Percentiles rank a stretch among this genome's conserved stretches.
These are phyloP conservation scores for Zapornia atra DNA, from an alignment of 2,113 vertebrate species.

Conservation along the genomic window DNA sequence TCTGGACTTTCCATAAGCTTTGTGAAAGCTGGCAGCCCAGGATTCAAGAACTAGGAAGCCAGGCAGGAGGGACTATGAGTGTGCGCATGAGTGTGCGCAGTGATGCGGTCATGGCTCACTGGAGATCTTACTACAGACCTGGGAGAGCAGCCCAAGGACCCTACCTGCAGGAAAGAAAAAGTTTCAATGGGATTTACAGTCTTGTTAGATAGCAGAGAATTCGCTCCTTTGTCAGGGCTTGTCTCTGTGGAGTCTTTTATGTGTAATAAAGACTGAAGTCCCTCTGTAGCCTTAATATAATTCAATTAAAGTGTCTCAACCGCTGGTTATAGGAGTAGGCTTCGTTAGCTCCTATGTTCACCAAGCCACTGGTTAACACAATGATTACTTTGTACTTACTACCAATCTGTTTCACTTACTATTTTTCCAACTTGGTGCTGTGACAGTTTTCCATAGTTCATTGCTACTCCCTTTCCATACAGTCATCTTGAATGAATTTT, in stretches of 20 bases:
- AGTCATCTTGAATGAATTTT: background rate
- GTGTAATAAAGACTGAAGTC: background rate
- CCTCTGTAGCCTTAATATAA: background rate
- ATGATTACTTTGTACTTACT: background rate
- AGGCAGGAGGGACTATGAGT: background rate
- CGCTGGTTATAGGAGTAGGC: background rate
- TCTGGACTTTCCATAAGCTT: background rate
- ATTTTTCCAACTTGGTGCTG: background rate
- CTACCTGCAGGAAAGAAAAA: background rate
- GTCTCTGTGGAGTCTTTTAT: conserved; percentile 1
- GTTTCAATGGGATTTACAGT: background rate
- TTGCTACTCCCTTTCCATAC: background rate
- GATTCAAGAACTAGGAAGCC: background rate
- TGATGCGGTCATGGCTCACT: background rate
- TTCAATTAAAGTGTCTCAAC: conserved; percentile 11
- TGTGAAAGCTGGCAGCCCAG: background rate
- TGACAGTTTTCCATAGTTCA: background rate
- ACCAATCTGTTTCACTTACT: background rate
- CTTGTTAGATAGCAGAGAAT: background rate
- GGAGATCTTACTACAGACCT: background rate
- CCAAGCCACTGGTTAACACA: background rate
- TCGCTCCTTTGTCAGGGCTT: background rate
- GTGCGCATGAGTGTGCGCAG: too few species aligned
- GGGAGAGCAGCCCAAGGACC: background rate
- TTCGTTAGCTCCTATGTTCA: background rate